Base-by-base conservation (phyloP, 1,140 invertebrate genomes). In the Lasaia peninsularis region DNA sequence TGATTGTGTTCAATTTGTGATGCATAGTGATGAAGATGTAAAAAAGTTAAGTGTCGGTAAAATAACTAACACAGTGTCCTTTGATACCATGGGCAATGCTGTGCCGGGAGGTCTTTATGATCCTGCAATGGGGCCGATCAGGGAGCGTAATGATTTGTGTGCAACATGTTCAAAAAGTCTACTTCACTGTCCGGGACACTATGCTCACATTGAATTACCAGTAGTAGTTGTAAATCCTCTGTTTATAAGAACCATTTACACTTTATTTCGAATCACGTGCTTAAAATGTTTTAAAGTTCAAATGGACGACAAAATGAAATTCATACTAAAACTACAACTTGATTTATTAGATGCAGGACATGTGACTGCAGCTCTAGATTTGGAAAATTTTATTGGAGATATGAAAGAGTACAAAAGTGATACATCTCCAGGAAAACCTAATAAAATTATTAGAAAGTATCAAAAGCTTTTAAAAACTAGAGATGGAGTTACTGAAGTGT, bases 161-260 rank as follows among this genome's bases (percentile, higher is more conserved):
- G 84, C 85, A 9, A 99, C 97, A 11, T 99, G 98, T 88, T 91
- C 92, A 5, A 91, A 94, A 58, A 91, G 88, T 61, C 73, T 91
- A n/a, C 67, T 89, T 9, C 89, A 93, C 58, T 99, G 98, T 87
- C 92, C 94, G 0, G 98, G 98, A 2, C 98, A 99, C 88, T 95
- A 98, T 89, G 98, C 98, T 0, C 96, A 99, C 74, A 98, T 99
- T 60, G 94, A 95, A 59, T 88, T 99, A n/a, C 96, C 97, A 2
- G 82, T 99, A 2, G 93, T 96, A 6, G 94, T 98, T 0, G 94
- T 97, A 37, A 99, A 99, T 92, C 98, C 98, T 2, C 69, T 99
- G 28, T 97, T 98, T 73, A 94, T 96, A 49, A 94, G 94, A 78
- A 90, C 91, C 37, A 89, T 98, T 11, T 93, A 90, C 60, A 91